These are phyloP conservation scores for Corythucha ciliata DNA, from an alignment of 2,888 invertebrate species.

Conservation along the genomic window DNA sequence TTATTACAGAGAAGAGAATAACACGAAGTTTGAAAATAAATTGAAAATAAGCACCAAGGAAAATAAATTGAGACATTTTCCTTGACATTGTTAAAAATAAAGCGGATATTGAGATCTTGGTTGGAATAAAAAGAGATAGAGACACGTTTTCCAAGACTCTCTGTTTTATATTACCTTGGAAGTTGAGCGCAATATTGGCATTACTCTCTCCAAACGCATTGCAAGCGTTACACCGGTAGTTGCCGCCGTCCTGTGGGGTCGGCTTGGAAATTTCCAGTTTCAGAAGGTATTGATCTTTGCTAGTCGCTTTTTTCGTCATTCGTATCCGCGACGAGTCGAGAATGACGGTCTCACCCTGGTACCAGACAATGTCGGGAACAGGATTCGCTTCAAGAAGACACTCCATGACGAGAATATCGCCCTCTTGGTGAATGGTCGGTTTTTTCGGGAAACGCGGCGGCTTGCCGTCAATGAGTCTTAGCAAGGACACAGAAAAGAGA, in stretches of 20 bases:
- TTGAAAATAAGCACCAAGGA: no score
- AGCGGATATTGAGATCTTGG: no score
- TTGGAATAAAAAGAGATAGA: no score
- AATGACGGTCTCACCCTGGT: conserved; percentile 77
- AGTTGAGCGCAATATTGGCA: conserved; percentile 99
- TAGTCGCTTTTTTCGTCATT: conserved; percentile 80
- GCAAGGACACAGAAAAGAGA: no score
- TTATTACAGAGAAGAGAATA: no score
- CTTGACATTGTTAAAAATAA: no score
- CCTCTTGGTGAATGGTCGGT: conserved; percentile 89
- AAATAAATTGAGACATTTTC: no score
- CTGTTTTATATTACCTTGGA: conserved; percentile 68
- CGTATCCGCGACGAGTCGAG: conserved; percentile 75
- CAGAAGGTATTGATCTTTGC: conserved; percentile 83
- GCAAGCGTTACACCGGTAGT: conserved; percentile 98
- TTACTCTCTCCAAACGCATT: conserved; percentile 98
- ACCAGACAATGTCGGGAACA: conserved; percentile 91
- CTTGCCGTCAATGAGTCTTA: conserved; percentile 90
- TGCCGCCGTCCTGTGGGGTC: conserved; percentile 92
- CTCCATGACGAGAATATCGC: conserved; percentile 88
- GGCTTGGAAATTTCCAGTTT: conserved; percentile 92
- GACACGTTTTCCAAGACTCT: neutral
- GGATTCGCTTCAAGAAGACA: conserved; percentile 93
- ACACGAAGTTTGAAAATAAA: no score
- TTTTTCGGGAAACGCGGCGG: conserved; percentile 95